A percentile compares a stretch with the other conserved stretches of the same genome.
Evolutionary conservation across 2,797 vertebrate species (phyloP).

Genomic region (Acipenser ruthenus): DNA sequence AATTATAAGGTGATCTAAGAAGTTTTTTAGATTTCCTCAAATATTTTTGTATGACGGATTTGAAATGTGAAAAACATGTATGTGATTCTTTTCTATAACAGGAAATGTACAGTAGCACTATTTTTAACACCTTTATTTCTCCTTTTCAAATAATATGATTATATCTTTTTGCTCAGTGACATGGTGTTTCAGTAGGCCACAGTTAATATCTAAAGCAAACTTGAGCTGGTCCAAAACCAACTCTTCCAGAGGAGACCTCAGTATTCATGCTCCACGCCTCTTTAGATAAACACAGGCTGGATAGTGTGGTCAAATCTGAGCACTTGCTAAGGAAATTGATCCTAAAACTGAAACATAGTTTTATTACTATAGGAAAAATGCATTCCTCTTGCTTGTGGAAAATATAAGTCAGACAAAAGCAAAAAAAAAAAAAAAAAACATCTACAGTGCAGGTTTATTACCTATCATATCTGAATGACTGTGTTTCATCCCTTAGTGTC

Average conservation of each 20-base stretch:
- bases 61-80: background rate
- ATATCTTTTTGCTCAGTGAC: background rate
- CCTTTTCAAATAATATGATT: too few relatives aligned
- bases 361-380: too few relatives aligned
- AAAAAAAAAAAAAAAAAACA: too few relatives aligned
- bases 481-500: too few relatives aligned
- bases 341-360: background rate
- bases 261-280: slow-evolving; percentile 5
- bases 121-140: too few relatives aligned
- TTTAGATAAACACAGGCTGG: slow-evolving; percentile 3
- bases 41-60: too few relatives aligned
- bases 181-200: background rate
- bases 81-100: background rate
- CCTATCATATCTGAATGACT: too few relatives aligned
- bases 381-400: too few relatives aligned
- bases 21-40: too few relatives aligned
- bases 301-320: background rate
- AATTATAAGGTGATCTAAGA: background rate
- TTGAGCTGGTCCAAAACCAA: slow-evolving; percentile 5
- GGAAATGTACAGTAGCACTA: too few relatives aligned
- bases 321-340: background rate
- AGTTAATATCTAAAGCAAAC: slow-evolving; percentile 7
- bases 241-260: background rate
- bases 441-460: too few relatives aligned
- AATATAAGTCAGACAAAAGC: too few relatives aligned